Evolutionary conservation across 2,888 invertebrate species (phyloP), one percentile per base, ranked within the genome.

Genomic region (Rambutsinella grinnellia): DNA sequence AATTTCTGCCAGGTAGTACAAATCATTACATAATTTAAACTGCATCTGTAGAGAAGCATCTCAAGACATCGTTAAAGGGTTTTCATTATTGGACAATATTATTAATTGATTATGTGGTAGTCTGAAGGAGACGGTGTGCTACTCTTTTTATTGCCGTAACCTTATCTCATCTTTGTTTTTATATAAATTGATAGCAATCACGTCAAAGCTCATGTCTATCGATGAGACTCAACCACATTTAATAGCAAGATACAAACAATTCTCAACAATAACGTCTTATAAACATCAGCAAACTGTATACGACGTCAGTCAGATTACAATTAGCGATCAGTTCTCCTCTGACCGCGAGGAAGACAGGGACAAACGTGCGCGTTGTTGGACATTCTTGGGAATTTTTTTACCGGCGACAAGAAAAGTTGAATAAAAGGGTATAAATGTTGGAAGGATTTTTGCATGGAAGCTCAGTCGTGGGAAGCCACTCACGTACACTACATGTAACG

Each of bases 281-380:
- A n/a, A n/a, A n/a, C n/a, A n/a, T n/a, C 36, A 36, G 6, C 36
- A 36, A 53, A 53, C 53, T 53, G 6, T 27, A 49, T 56, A 57
- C 51, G 49, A 58, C 36, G 28, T 23, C 47, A 68, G 26, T 51
- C 68, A 8, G 19, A 27, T 53, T 28, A 15, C 36, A 23, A 69
- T 19, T 51, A 17, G 49, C 19, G 58, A 68, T 69, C 61, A 69
- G 69, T 69, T 69, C 69, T 69, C 61, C 61, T 60, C 69, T 53
- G 54, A 69, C 69, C 61, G 69, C 69, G 69, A 69, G 69, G 69
- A 69, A 69, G 69, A 61, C 44, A 60, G 54, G 51, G 47, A 26
- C 44, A 53, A 44, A 36, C 13, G 13, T 36, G 6, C 36, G 13
- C 5, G 36, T 8, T 36, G 13, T 36, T 36, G 36, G 6, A 36